Evolutionary conservation across 2,113 vertebrate species (phyloP).

Genomic region (Catagonus wagneri): DNA sequence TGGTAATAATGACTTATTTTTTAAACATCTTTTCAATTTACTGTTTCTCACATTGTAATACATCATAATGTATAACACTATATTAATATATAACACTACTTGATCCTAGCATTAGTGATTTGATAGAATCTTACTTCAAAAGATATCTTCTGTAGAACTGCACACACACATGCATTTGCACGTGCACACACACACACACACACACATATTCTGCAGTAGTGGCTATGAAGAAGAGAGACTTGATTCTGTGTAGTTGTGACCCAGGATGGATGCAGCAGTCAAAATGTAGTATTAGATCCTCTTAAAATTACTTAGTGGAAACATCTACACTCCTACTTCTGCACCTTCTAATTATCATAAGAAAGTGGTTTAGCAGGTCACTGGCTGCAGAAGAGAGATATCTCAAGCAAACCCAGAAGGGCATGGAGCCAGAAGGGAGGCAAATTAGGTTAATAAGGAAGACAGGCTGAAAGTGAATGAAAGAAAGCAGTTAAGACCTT

Average conservation of each 20-base stretch:
- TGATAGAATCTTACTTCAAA: background rate
- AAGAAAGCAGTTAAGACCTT: background rate
- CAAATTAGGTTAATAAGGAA: conserved; percentile 62
- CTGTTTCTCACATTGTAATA: background rate
- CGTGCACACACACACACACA: too few relatives aligned
- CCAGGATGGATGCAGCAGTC: background rate
- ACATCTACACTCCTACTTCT: background rate
- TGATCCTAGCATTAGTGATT: background rate
- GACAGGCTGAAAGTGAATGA: background rate
- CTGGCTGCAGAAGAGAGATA: conserved; percentile 44
- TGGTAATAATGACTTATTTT: background rate
- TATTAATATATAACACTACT: background rate
- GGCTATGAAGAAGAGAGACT: background rate
- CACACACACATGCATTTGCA: too few relatives aligned
- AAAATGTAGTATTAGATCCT: background rate
- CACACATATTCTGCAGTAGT: background rate
- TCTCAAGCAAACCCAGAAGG: background rate
- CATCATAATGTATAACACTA: background rate
- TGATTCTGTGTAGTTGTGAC: background rate
- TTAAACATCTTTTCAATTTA: background rate
- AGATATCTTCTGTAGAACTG: background rate
- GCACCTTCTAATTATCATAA: background rate
- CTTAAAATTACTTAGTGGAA: background rate
- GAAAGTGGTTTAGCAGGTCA: conserved; percentile 30
- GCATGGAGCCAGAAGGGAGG: conserved; percentile 42